These are phyloP conservation scores for Hymenopus coronatus DNA, from an alignment of 2,888 invertebrate species.

Conservation along the genomic window DNA sequence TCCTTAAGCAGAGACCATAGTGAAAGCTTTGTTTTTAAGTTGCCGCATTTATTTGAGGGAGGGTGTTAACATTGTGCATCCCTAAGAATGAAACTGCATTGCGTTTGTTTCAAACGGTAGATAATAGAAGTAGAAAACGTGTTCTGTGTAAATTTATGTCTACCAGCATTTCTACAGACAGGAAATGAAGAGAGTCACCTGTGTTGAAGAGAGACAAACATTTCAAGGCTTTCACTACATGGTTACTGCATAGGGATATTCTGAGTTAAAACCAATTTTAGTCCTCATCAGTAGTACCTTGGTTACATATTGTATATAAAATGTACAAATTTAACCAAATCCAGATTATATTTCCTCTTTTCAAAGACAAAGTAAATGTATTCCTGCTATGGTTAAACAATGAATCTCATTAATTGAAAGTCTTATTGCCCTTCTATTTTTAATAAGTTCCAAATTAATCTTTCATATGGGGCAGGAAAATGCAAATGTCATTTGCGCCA, in stretches of 20 bases:
- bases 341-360: background rate
- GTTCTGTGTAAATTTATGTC: background rate
- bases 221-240: constrained; percentile 32
- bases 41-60: background rate
- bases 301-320: background rate
- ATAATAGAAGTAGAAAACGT: background rate
- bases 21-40: constrained; percentile 30
- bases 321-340: background rate
- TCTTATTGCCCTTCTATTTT: too few species aligned
- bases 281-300: background rate
- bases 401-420: too few species aligned
- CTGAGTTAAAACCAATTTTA: background rate
- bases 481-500: too few species aligned
- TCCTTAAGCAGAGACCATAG: constrained; percentile 33
- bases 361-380: background rate
- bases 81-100: constrained; percentile 25
- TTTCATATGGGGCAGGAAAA: too few species aligned
- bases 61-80: constrained; percentile 34
- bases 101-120: background rate
- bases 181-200: background rate
- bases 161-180: background rate
- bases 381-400: too few species aligned
- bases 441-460: too few species aligned
- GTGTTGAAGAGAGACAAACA: background rate
- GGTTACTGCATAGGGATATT: constrained; percentile 26